Evolutionary conservation across 1,140 invertebrate species (phyloP).

Genomic region (Leptestheria dahalacensis): DNA sequence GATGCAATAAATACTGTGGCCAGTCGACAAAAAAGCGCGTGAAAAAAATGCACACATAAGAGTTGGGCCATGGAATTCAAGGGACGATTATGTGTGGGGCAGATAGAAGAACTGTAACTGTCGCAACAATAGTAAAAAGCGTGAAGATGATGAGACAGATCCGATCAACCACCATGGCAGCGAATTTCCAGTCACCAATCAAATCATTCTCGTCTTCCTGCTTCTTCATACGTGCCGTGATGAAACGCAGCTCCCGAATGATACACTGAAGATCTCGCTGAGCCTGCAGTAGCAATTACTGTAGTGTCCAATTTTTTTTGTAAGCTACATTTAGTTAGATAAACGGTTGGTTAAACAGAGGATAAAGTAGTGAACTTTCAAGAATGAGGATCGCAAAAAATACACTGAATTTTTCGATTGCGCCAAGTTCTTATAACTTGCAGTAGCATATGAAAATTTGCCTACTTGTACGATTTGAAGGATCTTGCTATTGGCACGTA

Average conservation of each 20-base stretch:
- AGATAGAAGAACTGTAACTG: constrained; percentile 77
- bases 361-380: not conserved
- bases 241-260: constrained; percentile 82
- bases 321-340: not conserved
- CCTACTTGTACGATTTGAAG: no score
- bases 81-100: constrained; percentile 92
- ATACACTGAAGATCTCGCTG: constrained; percentile 63
- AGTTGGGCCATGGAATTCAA: no score
- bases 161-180: constrained; percentile 95
- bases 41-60: no score
- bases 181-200: constrained; percentile 97
- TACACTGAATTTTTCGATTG: no score
- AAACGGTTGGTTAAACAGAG: not conserved
- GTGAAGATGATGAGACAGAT: constrained; percentile 95
- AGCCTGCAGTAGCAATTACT: constrained; percentile 19
- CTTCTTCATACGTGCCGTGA: constrained; percentile 76
- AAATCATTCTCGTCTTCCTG: constrained; percentile 78
- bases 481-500: not conserved
- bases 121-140: constrained; percentile 88
- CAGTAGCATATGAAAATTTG: no score
- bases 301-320: no score
- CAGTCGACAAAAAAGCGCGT: no score
- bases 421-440: no score
- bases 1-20: no score
- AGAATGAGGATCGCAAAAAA: no score